Evolutionary conservation across 64 coral and sea anemone genomes (phyloP).

Genomic region (Actinia tenebrosa): DNA sequence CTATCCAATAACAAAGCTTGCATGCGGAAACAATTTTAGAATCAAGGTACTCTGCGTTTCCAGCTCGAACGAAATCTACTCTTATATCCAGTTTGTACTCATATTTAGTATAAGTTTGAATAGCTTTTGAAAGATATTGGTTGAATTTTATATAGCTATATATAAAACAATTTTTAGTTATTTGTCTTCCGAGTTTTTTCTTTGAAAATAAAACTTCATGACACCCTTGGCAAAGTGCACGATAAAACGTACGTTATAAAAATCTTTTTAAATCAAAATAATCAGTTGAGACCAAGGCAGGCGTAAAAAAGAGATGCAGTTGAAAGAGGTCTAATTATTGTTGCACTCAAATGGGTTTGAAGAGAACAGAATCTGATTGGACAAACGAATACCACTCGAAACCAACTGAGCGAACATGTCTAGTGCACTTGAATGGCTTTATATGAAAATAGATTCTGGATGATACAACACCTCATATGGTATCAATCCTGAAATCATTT

Average conservation of each 20-base stretch:
- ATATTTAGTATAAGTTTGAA: background rate
- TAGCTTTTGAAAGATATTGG: background rate
- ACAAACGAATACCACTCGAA: background rate
- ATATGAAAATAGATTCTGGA: background rate
- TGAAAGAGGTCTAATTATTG: background rate
- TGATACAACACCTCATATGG: background rate
- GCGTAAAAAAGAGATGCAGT: background rate
- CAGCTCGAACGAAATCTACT: background rate
- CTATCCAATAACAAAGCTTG: background rate
- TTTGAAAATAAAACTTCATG: background rate
- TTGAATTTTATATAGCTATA: background rate
- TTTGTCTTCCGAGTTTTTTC: background rate
- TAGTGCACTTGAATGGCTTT: background rate
- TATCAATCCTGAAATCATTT: too few species aligned
- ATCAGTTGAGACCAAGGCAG: background rate
- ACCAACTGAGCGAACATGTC: background rate
- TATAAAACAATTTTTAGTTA: background rate
- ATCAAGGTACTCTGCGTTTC: background rate
- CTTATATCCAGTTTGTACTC: background rate
- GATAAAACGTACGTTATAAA: background rate
- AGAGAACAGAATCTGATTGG: background rate
- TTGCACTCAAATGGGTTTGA: background rate
- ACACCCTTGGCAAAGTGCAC: background rate
- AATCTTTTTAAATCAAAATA: slow-evolving; percentile 3
- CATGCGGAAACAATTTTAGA: background rate